These are phyloP conservation scores for Hoplostethus atlanticus DNA, from an alignment of 2,797 vertebrate genomes.

Conservation along the genomic window DNA sequence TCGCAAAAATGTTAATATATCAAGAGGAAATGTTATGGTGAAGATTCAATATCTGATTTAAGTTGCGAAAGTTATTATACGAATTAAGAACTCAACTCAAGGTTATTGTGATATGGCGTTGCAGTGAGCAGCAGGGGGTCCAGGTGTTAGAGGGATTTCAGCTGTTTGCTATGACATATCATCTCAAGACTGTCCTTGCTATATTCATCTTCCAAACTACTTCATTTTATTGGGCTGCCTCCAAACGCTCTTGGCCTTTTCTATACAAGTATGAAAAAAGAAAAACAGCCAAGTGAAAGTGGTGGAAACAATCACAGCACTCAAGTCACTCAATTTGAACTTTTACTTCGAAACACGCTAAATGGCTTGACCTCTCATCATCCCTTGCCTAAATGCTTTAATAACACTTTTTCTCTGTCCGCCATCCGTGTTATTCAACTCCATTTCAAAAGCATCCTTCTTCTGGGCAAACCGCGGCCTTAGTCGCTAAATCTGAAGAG, in stretches of 20 bases:
- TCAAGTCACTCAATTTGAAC: background rate
- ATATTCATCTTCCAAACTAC: slow-evolving; percentile 7
- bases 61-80: background rate
- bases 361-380: slow-evolving; percentile 33
- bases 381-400: slow-evolving; percentile 36
- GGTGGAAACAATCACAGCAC: slow-evolving; percentile 14
- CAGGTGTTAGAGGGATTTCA: slow-evolving; percentile 12
- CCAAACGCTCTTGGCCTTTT: slow-evolving; percentile 32
- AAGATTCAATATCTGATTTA: background rate
- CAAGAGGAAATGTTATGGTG: background rate
- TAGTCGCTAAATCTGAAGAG: slow-evolving; percentile 48
- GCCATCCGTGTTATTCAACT: slow-evolving; percentile 44
- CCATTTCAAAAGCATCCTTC: slow-evolving; percentile 45
- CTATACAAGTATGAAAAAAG: slow-evolving; percentile 35
- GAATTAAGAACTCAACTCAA: background rate
- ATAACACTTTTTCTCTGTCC: slow-evolving; percentile 32
- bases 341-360: slow-evolving; percentile 26
- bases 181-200: background rate
- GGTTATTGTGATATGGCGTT: background rate
- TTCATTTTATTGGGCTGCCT: slow-evolving; percentile 16
- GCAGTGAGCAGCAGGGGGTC: background rate
- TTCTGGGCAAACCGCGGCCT: slow-evolving; percentile 11
- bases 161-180: slow-evolving; percentile 7
- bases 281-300: slow-evolving; percentile 1
- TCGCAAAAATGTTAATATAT: slow-evolving; percentile 11